Evolutionary conservation across 2,888 invertebrate species (phyloP), one percentile per base, ranked within the genome.

Genomic region (Sinhomidia bicolor): DNA sequence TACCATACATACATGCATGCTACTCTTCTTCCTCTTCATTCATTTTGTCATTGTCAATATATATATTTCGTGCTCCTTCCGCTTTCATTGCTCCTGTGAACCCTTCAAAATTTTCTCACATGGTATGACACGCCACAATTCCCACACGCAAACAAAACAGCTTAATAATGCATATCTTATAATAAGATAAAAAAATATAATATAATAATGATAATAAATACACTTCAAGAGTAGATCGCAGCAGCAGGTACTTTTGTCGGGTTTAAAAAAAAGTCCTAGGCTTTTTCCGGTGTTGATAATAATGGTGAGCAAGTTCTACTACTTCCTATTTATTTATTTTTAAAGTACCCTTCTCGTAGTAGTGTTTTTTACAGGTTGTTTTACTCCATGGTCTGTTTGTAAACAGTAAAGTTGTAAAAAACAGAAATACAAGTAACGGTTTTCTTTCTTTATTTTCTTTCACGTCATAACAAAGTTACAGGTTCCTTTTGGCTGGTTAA

Each of bases 381-480:
- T 17, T 62, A 57, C 23, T 57, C 9, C 36, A 60, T 7, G 60
- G 14, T 65, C 32, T 65, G 65, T 65, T 32, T 32, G 32, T 65
- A 65, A 65, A 65, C 32, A 65, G 65, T 65, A 65, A 65, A 65
- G 62, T 26, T 26, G 26, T 26, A 62, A 62, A 32, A 65, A 65
- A 65, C 7, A 65, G 12, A 57, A 65, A 65, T n/a, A 29, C 32
- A 83, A 62, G 68, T 74, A 74, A 74, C 74, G 44, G 74, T 74
- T 68, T 36, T 41, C 14, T n/a, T n/a, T n/a, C n/a, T n/a, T n/a
- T n/a, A 20, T 74, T 83, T 84, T 74, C 74, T 71, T 84, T 74
- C 83, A 74, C 83, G 83, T 84, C 83, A 84, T 74, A 84, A 84
- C 74, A 84, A 84, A 74, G 54, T 20, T 41, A 60, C 83, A 84